Conservation (phyloP, 2,113 vertebrate genomes). For the Gyps fulvus region DNA sequence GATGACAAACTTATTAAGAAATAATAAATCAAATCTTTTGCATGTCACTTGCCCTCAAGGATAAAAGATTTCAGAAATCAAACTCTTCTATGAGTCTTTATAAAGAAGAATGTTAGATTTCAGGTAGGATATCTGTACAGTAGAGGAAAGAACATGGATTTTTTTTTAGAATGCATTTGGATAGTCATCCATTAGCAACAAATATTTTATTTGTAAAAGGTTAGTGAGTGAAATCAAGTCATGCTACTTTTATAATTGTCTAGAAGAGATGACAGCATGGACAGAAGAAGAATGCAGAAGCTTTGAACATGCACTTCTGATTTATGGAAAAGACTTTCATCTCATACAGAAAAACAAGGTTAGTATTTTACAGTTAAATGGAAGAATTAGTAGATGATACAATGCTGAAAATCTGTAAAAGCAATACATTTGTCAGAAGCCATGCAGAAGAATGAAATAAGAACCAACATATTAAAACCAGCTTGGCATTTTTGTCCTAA, state of each 20-base stretch:
- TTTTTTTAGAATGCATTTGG: background rate
- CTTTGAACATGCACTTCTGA: slow-evolving; percentile 94
- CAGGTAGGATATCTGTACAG: background rate
- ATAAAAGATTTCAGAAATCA: background rate
- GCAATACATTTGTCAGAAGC: background rate
- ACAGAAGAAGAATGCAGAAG: slow-evolving; percentile 98
- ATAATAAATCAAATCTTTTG: background rate
- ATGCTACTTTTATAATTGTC: background rate
- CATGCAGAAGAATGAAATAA: background rate
- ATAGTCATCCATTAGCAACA: background rate
- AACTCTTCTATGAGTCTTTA: background rate
- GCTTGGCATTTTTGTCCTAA: background rate
- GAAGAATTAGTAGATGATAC: background rate
- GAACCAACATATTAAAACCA: background rate
- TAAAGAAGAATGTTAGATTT: background rate
- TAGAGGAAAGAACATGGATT: background rate
- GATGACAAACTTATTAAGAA: background rate
- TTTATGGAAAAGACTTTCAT: slow-evolving; percentile 98
- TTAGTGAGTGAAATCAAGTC: background rate
- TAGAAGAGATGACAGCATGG: slow-evolving; percentile 91
- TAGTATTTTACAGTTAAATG: slow-evolving; percentile 10
- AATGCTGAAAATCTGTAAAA: background rate
- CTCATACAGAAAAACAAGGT: slow-evolving; percentile 99
- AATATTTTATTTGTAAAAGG: background rate
- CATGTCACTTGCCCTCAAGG: background rate